Percentiles rank a stretch among this genome's conserved stretches.
Conservation (phyloP, 2,888 invertebrate species). For the Apantesis nais region DNA sequence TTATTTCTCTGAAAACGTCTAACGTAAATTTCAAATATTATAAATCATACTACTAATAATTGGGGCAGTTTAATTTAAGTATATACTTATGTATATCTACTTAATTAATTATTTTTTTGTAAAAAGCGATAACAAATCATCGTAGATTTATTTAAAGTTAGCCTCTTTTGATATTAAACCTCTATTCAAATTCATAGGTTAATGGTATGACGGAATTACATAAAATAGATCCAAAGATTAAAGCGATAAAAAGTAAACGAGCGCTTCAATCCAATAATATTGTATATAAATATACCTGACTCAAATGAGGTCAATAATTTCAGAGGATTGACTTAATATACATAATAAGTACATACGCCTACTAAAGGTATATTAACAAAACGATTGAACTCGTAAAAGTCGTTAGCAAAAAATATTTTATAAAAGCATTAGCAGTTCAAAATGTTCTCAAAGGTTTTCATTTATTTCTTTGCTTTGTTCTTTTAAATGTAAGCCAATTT, state of each 20-base stretch:
- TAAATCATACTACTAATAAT: not conserved
- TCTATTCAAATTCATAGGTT: no score
- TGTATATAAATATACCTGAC: no score
- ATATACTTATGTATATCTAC: not conserved
- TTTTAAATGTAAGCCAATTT: slow-evolving; percentile 8
- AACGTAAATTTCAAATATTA: not conserved
- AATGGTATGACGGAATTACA: no score
- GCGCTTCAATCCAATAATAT: no score
- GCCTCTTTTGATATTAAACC: no score
- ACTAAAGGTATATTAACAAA: slow-evolving; percentile 46
- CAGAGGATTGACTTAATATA: slow-evolving; percentile 34
- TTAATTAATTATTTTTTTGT: not conserved
- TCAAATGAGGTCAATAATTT: slow-evolving; percentile 30
- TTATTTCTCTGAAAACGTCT: not conserved
- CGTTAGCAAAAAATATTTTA: slow-evolving; percentile 50
- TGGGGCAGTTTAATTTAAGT: not conserved
- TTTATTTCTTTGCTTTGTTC: slow-evolving; percentile 13
- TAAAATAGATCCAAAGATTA: no score
- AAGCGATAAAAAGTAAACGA: no score
- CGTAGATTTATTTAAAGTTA: no score
- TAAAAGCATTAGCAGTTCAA: slow-evolving; percentile 48
- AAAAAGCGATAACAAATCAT: not conserved
- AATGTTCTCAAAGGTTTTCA: slow-evolving; percentile 23
- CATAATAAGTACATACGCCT: slow-evolving; percentile 22
- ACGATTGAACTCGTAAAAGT: slow-evolving; percentile 50